Base-by-base conservation (phyloP, 2,113 vertebrate genomes). In the Sisor rabdophorus region DNA sequence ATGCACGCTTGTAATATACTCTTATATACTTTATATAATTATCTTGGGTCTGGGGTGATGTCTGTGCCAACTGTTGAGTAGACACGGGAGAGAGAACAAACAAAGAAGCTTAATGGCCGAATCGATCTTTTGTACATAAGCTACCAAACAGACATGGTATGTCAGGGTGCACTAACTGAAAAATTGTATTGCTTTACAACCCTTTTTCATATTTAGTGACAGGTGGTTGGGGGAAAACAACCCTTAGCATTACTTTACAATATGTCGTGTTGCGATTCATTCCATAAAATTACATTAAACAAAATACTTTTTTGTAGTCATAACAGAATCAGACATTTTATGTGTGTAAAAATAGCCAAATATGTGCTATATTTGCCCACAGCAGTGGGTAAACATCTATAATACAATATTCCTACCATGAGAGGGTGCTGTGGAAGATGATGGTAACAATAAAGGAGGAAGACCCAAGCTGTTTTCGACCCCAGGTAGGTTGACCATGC, bases 401-500 rank as follows among this genome's bases (percentile, higher is more conserved):
- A 80, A 77, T 60, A 63, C 22, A 32, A 26, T 50, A 60, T 36
- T 77, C 82, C 59, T 94, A 95, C 94, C 94, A 91, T 93, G 93
- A 73, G 93, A 92, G 81, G 94, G 91, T 80, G 94, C 89, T 84
- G 93, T 92, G 79, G 96, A 94, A 71, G 94, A 93, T 8, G 95
- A 89, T 73, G 96, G 94, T 86, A 98, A 90, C 89, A 96, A 95
- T 78, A 99, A 88, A 40, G 95, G 89, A 85, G 96, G 94, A 87
- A 99, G 95, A 79, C 94, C 94, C 74, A 98, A 89, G 67, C 91
- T 93, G 83, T 92, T 93, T 74, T 95, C 94, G 47, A 93, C 91
- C 85, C 91, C 93, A 26, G 95, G 93, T 84, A 98, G 94, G 85
- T 95, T 95, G 85, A 96, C 95, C 86, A 98, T 93, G 85, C 94